Conservation (phyloP, 1,140 invertebrate genomes). For the Caerostris darwini region DNA sequence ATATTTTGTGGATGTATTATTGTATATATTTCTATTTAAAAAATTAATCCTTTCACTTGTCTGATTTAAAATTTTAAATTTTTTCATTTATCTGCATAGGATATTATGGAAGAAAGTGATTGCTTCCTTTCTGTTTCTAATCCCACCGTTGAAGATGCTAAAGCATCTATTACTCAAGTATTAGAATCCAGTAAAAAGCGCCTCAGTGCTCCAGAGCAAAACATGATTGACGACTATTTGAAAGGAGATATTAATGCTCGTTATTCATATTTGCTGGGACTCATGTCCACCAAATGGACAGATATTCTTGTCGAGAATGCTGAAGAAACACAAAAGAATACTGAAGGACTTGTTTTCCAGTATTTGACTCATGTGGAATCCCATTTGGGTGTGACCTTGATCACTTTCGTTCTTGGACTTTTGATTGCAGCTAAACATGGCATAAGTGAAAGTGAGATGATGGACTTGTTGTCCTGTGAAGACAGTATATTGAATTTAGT, state of each 20-base stretch:
- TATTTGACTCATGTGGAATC: conserved; percentile 73
- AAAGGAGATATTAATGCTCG: conserved; percentile 56
- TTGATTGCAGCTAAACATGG: conserved; percentile 87
- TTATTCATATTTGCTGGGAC: conserved; percentile 58
- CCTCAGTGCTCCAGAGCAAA: conserved; percentile 52
- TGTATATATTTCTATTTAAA: too few species aligned
- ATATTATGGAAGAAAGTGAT: conserved; percentile 46
- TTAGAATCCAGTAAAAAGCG: conserved; percentile 58
- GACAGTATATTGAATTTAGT: conserved; percentile 86
- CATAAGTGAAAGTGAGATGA: conserved; percentile 88
- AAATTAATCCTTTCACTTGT: too few species aligned
- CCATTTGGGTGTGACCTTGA: conserved; percentile 59
- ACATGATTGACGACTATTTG: conserved; percentile 41
- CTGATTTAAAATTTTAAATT: neutral
- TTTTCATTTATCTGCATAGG: conserved; percentile 26
- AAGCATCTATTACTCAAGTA: conserved; percentile 44
- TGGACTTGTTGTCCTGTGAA: conserved; percentile 88
- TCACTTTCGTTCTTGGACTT: conserved; percentile 84
- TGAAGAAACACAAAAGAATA: conserved; percentile 37
- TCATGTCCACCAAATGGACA: conserved; percentile 55
- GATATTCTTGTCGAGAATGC: conserved; percentile 1
- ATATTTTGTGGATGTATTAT: too few species aligned
- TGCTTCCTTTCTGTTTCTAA: conserved; percentile 49
- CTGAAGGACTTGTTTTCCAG: conserved; percentile 66
- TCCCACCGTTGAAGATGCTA: conserved; percentile 52